Evolutionary conservation across 1,140 invertebrate species (phyloP), one percentile per base, ranked within the genome.

Genomic region (Propsilocerus akamusi): DNA sequence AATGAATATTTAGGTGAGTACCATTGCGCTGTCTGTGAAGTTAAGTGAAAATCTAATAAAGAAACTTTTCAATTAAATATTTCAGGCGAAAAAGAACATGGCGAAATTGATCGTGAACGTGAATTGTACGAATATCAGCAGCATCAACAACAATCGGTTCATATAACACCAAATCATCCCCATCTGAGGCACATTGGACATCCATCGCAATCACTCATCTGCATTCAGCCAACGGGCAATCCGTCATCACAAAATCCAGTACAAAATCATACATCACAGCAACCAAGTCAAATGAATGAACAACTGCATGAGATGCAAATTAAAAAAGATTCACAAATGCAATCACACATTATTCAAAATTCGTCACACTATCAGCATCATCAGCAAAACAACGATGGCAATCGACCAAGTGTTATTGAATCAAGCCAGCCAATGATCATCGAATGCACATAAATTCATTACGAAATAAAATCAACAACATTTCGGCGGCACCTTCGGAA

Each of bases 401-500:
- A 77, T 25, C 70, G 83, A 28, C 82, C 83, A 26, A 83, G 77
- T 57, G 83, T 86, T 48, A 88, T 88, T 63, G 83, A 87, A 67
- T 84, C 82, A 32, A 86, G 75, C 55, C 83, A 86, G 62, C 83
- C 83, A 25, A 83, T 86, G 68, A 85, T 87, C 56, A 87, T 88
- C 57, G 83, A 87, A 70, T 88, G 85, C 70, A 87, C 83, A 67
- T 88, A 86, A 41, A 20, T 30, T 10, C 11, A n/a, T n/a, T 76
- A 59, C 34, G 5, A 8, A 49, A 5, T 37, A 34, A 48, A n/a
- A 32, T n/a, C n/a, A 10, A 32, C 28, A 32, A 32, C 8, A 32
- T 32, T n/a, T n/a, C n/a, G n/a, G n/a, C n/a, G n/a, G n/a, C n/a
- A n/a, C n/a, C n/a, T n/a, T n/a, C n/a, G n/a, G n/a, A n/a, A n/a